These are phyloP conservation scores for Elachura formosa DNA, from an alignment of 2,113 vertebrate species.

Conservation along the genomic window DNA sequence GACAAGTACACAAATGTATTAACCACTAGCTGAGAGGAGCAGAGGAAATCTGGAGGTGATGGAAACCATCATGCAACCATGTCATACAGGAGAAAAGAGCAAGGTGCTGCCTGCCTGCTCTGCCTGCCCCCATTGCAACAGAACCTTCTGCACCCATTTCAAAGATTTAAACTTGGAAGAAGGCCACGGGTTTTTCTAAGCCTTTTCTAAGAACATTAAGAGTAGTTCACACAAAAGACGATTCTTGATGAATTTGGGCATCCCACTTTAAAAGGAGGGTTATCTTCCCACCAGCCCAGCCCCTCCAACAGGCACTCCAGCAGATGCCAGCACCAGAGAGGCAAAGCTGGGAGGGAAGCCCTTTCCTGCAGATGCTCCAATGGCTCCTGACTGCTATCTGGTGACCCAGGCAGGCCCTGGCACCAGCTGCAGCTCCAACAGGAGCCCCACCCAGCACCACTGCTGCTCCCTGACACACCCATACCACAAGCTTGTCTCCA, in stretches of 20 bases:
- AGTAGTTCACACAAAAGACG: background rate
- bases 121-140: background rate
- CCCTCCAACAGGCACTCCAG: background rate
- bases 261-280: background rate
- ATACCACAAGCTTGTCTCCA: fast-evolving
- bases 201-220: background rate
- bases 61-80: fast-evolving
- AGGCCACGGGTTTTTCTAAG: background rate
- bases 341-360: background rate
- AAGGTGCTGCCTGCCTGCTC: background rate
- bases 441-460: background rate
- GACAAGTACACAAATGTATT: background rate
- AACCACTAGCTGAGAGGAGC: background rate
- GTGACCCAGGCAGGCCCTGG: background rate
- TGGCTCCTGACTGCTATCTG: background rate
- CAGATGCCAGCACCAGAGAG: background rate
- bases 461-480: background rate
- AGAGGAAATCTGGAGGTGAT: background rate
- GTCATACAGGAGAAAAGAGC: fast-evolving
- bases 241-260: background rate
- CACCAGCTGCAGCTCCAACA: background rate
- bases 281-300: background rate
- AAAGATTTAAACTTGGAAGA: background rate
- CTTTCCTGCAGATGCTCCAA: background rate
- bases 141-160: background rate